phyloP scores from a whole-genome alignment of 92 coral and sea anemone genomes.

The Pocillopora meandrina region DNA sequence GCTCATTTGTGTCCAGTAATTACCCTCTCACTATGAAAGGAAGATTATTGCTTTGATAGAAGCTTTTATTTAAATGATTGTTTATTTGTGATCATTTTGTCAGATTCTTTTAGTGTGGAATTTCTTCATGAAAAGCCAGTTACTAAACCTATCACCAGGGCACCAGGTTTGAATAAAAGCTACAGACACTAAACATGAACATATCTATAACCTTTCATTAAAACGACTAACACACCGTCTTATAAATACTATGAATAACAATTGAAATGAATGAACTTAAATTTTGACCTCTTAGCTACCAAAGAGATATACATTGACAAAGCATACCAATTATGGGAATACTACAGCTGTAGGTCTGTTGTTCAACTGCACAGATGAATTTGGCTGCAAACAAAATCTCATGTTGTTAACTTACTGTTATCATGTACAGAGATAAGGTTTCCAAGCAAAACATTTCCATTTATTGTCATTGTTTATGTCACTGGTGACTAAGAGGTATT shows the following conservation, averaged over 20 bases:
- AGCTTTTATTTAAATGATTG: constrained; percentile 9
- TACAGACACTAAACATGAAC: constrained; percentile 29
- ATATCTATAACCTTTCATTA: background rate
- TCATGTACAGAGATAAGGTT: too few species aligned
- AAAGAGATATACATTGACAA: background rate
- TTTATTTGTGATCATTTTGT: constrained; percentile 48
- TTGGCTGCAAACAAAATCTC: too few species aligned
- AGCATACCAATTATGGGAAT: background rate
- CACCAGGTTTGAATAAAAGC: constrained; percentile 88
- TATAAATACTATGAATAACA: background rate
- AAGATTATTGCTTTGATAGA: too few species aligned
- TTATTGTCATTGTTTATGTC: too few species aligned
- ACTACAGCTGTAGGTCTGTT: too few species aligned
- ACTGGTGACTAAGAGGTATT: too few species aligned
- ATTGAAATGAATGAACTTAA: background rate
- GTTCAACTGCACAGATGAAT: too few species aligned
- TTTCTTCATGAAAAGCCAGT: constrained; percentile 91
- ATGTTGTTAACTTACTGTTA: too few species aligned
- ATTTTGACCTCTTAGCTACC: background rate
- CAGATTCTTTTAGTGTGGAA: constrained; percentile 90
- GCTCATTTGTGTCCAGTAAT: too few species aligned
- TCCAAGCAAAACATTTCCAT: too few species aligned
- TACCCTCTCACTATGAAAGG: too few species aligned
- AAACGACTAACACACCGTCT: background rate
- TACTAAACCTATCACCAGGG: constrained; percentile 83